These are phyloP conservation scores for Butorides virescens DNA, from an alignment of 2,113 vertebrate genomes.

Conservation along the genomic window DNA sequence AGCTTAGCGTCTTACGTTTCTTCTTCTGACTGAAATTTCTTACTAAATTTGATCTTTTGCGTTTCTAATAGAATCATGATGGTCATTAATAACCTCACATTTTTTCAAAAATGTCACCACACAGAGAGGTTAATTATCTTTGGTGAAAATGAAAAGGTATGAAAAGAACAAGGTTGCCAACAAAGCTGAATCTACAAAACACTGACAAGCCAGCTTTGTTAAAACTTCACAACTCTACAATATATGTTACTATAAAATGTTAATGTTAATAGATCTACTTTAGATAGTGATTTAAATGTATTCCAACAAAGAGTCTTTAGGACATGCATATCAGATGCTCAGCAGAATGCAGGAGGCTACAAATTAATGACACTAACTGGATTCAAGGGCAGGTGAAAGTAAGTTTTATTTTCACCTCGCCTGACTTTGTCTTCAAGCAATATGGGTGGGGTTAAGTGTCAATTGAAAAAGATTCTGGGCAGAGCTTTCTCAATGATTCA, in stretches of 20 bases:
- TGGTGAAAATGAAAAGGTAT: constrained; percentile 26
- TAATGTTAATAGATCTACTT: background rate
- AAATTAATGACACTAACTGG: background rate
- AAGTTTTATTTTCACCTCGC: background rate
- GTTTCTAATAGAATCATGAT: constrained; percentile 34
- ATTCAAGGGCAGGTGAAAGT: background rate
- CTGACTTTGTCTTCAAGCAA: background rate
- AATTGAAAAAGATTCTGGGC: background rate
- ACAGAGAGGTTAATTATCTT: constrained; percentile 45
- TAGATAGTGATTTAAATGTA: constrained; percentile 8
- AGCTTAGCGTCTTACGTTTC: background rate
- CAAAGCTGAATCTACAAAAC: constrained; percentile 28
- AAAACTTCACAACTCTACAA: background rate
- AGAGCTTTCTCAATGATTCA: background rate
- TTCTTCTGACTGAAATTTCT: constrained; percentile 32
- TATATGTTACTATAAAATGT: constrained; percentile 24
- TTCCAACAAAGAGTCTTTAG: background rate
- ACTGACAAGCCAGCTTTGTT: background rate
- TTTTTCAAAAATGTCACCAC: constrained; percentile 37
- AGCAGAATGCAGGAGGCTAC: background rate
- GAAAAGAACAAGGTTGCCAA: constrained; percentile 4
- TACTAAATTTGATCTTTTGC: constrained; percentile 27
- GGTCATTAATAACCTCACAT: constrained; percentile 31
- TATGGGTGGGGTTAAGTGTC: background rate
- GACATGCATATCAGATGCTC: background rate